Evolutionary conservation across 2,113 vertebrate genomes (phyloP), one percentile per base, ranked within the genome.

Genomic region (Anhinga rufa): DNA sequence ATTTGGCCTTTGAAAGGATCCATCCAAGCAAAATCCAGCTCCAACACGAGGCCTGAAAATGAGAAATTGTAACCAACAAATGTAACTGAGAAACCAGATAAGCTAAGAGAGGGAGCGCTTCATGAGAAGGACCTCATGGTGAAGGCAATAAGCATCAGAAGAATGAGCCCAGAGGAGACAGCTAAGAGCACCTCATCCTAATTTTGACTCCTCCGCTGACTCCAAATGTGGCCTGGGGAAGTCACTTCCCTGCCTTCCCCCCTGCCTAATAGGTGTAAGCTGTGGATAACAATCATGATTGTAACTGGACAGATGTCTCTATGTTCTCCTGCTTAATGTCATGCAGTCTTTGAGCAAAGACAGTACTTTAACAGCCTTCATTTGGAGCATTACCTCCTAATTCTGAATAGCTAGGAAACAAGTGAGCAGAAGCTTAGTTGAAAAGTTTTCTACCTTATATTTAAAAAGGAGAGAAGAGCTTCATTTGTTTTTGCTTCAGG

Each of bases 401-500:
- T 48, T 88, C 58, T 34, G 29, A 71, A 86, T 26, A 91, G 46
- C 15, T 70, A 81, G 58, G 61, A 92, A 95, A 95, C 38, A 95
- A 49, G 17, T 40, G 62, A 90, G 60, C 38, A 95, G 66, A 80
- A 86, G 18, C 54, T 94, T 60, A 83, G 55, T 48, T 2, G 5
- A 83, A 92, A 75, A 34, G 51, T 75, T 86, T 90, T 95, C 44
- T 66, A 68, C n/a, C 21, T 85, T 65, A 48, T 36, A 65, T 92
- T 88, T 85, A 48, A 86, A 95, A 91, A 91, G 93, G 68, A 96
- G 34, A 89, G 31, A 95, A 89, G 42, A 88, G 24, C n/a, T 96
- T 95, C 54, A 52, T 86, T 91, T 97, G 95, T 94, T 97, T 97
- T 97, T 88, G 75, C 87, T 88, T 92, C 97, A 97, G 97, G 95